Conservation (phyloP, 1,140 invertebrate genomes). For the Sarcophaga peregrina region DNA sequence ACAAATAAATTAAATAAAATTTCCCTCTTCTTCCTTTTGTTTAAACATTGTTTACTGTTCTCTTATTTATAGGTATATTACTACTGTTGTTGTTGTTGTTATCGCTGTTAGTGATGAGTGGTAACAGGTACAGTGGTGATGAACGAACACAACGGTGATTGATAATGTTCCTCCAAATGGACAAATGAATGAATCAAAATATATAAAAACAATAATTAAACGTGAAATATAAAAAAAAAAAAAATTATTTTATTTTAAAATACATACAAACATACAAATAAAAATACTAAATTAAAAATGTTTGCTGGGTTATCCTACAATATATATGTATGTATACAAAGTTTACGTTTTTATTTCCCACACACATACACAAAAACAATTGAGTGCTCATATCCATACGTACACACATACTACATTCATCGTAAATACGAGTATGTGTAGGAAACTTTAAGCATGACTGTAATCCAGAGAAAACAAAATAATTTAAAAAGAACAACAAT, state of each 20-base stretch:
- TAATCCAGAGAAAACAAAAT: background rate
- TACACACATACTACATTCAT: too few species aligned
- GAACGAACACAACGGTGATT: background rate
- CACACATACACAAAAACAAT: background rate
- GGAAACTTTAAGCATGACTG: background rate
- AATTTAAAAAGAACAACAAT: background rate
- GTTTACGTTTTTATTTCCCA: background rate
- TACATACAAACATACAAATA: background rate
- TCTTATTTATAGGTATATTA: too few species aligned
- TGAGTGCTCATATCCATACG: too few species aligned
- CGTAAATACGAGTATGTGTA: too few species aligned
- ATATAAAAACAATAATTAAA: background rate
- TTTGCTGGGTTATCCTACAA: background rate
- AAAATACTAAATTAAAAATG: background rate
- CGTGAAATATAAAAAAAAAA: too few species aligned
- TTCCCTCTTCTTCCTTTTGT: background rate
- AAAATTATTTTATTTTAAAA: background rate
- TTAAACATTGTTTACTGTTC: background rate
- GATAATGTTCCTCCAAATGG: background rate
- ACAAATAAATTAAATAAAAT: constrained; percentile 2
- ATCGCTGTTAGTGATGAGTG: background rate
- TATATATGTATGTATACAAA: too few species aligned
- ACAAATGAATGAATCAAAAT: background rate
- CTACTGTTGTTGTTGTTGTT: background rate
- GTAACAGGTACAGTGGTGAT: background rate